Conservation (phyloP, 2,797 vertebrate genomes). For the Geotrypetes seraphini region DNA sequence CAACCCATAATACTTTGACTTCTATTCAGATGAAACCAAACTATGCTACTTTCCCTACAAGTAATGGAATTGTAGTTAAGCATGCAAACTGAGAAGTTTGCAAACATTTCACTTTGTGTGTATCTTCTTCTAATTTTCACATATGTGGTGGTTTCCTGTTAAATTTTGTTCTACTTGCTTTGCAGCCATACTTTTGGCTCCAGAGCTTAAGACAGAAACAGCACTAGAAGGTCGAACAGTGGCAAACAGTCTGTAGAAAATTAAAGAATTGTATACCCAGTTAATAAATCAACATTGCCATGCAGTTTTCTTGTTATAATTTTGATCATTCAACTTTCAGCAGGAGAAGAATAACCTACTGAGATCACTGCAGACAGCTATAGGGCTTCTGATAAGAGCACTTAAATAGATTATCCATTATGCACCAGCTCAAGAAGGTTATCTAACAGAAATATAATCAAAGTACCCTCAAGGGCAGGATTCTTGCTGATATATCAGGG, state of each 20-base stretch:
- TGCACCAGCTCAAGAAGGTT: conserved; percentile 48
- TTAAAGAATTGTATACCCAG: background rate
- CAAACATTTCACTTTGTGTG: no score
- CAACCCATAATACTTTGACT: background rate
- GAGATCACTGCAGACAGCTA: conserved; percentile 41
- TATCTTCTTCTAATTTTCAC: no score
- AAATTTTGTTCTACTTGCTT: no score
- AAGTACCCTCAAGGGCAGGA: conserved; percentile 43
- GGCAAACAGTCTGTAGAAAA: background rate
- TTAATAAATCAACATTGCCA: background rate
- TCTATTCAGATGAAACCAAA: no score
- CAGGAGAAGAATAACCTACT: conserved; percentile 13
- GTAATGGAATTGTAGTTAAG: no score
- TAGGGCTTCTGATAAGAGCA: conserved; percentile 52
- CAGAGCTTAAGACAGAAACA: no score
- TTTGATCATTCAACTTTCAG: conserved; percentile 13
- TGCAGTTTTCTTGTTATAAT: conserved; percentile 7
- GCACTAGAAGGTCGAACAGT: no score
- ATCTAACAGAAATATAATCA: conserved; percentile 53
- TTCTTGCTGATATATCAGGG: conserved; percentile 40
- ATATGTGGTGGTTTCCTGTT: no score
- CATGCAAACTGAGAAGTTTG: no score
- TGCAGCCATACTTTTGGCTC: no score
- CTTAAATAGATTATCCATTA: conserved; percentile 65
- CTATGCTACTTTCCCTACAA: no score